A percentile compares a stretch with the other conserved stretches of the same genome.
phyloP scores from a whole-genome alignment of 2,888 invertebrate genomes.

The Galeruca laticollis region DNA sequence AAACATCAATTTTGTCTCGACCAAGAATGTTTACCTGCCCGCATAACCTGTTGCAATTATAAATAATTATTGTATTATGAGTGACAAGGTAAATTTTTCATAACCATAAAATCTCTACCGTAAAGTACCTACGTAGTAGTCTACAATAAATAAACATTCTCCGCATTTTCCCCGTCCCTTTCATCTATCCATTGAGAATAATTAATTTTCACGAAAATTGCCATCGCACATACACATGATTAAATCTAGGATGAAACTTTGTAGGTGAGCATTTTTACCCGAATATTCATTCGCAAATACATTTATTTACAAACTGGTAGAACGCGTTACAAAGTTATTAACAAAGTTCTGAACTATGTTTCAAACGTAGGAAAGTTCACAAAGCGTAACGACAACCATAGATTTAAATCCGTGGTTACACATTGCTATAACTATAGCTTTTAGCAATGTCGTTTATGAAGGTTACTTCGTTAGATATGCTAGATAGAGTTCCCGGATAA shows the following conservation, averaged over 20 bases:
- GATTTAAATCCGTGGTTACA: constrained; percentile 32
- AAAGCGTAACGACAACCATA: constrained; percentile 34
- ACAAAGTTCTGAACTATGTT: constrained; percentile 38
- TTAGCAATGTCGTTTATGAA: constrained; percentile 12
- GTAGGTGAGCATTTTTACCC: constrained; percentile 30
- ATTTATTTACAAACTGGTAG: constrained; percentile 36
- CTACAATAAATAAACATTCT: not conserved
- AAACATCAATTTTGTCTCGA: too few relatives aligned
- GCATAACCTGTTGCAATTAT: not conserved
- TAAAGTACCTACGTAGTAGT: too few relatives aligned
- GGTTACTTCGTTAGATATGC: not conserved
- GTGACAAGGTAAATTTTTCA: not conserved
- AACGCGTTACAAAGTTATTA: constrained; percentile 38
- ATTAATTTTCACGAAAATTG: constrained; percentile 22
- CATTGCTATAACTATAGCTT: constrained; percentile 21
- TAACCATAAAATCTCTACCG: constrained; percentile 1
- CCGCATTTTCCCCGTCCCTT: not conserved
- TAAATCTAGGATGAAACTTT: constrained; percentile 27
- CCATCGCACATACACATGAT: constrained; percentile 15
- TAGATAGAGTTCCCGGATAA: not conserved
- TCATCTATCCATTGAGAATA: constrained; percentile 15
- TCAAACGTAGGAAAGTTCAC: constrained; percentile 33
- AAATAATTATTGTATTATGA: not conserved
- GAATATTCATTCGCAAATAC: constrained; percentile 31
- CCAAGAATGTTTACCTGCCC: not conserved